These are phyloP conservation scores for Trilocha varians DNA, from an alignment of 2,888 invertebrate genomes.

Conservation along the genomic window DNA sequence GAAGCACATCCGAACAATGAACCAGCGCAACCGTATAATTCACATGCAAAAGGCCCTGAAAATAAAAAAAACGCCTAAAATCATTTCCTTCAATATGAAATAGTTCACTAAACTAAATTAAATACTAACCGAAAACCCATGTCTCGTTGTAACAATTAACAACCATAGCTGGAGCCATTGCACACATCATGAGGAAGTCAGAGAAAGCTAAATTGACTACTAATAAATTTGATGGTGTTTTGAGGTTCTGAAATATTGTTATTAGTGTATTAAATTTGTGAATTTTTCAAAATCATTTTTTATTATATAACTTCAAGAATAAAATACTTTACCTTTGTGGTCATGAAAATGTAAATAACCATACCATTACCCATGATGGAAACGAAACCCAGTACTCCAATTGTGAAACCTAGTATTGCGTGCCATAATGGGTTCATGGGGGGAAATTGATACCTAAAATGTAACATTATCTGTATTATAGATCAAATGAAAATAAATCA, in stretches of 20 bases:
- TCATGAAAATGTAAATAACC: slow-evolving; percentile 82
- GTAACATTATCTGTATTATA: not conserved
- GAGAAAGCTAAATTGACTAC: slow-evolving; percentile 94
- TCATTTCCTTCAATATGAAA: not conserved
- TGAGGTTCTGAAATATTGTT: slow-evolving; percentile 63
- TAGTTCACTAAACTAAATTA: not conserved
- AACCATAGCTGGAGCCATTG: slow-evolving; percentile 87
- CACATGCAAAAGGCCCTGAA: slow-evolving; percentile 85
- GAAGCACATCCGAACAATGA: slow-evolving; percentile 92
- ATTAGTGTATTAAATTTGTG: not conserved
- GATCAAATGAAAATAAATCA: not conserved
- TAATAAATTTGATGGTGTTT: slow-evolving; percentile 92
- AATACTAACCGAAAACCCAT: slow-evolving; percentile 75
- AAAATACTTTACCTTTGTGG: slow-evolving; percentile 73
- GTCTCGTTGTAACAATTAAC: slow-evolving; percentile 87
- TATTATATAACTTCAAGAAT: no score
- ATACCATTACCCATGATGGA: slow-evolving; percentile 81
- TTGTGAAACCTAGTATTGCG: slow-evolving; percentile 84
- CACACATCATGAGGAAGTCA: slow-evolving; percentile 91
- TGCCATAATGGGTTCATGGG: slow-evolving; percentile 93
- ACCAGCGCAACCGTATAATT: slow-evolving; percentile 89
- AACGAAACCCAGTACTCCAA: slow-evolving; percentile 81
- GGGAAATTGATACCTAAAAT: slow-evolving; percentile 85
- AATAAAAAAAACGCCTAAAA: not conserved
- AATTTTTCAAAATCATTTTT: not conserved